Percentiles rank a stretch among this genome's conserved stretches.
These are phyloP conservation scores for Cisticola juncidis DNA, from an alignment of 2,113 vertebrate species.

Conservation along the genomic window DNA sequence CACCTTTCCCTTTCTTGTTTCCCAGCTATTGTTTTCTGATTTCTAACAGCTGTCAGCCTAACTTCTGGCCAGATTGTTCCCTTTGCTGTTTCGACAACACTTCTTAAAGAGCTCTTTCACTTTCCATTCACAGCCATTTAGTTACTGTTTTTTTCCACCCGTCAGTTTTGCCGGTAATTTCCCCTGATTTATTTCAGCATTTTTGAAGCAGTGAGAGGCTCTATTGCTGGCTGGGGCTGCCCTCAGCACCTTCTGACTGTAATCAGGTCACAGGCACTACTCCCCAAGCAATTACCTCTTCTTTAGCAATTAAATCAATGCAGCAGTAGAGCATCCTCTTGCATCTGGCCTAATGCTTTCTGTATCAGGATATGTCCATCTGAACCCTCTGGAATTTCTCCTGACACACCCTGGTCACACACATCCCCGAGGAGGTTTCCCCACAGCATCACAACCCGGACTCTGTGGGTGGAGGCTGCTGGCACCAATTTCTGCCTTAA, in stretches of 20 bases:
- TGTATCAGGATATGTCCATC: background rate
- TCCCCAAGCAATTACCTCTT: background rate
- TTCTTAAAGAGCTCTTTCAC: background rate
- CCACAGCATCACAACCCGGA: fast-evolving
- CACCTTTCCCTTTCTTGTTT: background rate
- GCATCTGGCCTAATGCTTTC: background rate
- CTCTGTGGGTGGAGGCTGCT: background rate
- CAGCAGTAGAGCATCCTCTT: background rate
- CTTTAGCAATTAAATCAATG: background rate
- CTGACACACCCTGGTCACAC: background rate
- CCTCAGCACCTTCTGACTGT: background rate
- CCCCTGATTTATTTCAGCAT: background rate
- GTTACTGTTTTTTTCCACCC: background rate
- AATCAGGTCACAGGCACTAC: background rate
- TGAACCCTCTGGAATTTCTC: background rate
- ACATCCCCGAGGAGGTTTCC: background rate
- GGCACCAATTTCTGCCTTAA: background rate
- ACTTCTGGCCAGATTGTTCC: background rate
- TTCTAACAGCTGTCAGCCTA: background rate
- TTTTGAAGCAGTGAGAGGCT: background rate
- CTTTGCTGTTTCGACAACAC: background rate
- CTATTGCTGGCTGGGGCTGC: background rate
- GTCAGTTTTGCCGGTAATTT: background rate
- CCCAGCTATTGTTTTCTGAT: background rate
- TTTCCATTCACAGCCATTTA: background rate